Evolutionary conservation across 1,140 invertebrate genomes (phyloP), one percentile per base, ranked within the genome.

Genomic region (Stegodyphus dumicola): DNA sequence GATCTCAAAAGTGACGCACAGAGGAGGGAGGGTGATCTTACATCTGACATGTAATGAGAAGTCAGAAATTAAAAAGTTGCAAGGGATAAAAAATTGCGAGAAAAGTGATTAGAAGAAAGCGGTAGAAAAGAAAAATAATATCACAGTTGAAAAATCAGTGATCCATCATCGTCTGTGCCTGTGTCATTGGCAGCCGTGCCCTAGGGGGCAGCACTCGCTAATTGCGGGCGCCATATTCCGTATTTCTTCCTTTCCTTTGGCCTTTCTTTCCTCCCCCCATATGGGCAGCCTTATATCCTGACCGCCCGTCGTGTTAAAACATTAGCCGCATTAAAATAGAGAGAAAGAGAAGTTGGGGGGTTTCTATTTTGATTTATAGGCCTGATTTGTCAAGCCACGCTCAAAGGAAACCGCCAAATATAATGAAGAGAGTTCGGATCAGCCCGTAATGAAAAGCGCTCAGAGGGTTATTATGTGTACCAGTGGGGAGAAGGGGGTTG

Each of bases 161-260:
- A 85, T 85, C 81, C 64, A 85, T 85, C 81, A 76, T 85, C 65
- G 81, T 85, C 81, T 85, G 64, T 6, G 11, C 73, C 52, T 85
- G 65, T 85, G 81, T 85, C 81, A 85, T 85, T 85, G 81, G 81
- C 81, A 85, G 81, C 73, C 81, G 73, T 76, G 48, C 64, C 81
- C 56, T 15, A 75, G 81, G 81, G 64, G 81, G 78, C 60, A 85
- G 65, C 81, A 51, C 17, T 66, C 73, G 81, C 81, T 85, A 85
- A 85, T 85, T 85, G 81, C 65, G 74, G 75, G 17, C 81, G 65
- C 73, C 64, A 70, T 83, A 83, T 74, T 74, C 71, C 13, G 9
- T 18, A 53, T 74, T 74, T 74, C 52, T 53, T 74, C 15, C 52
- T 33, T 17, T 56, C 71, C 71, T 17, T 52, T 48, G 13, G 69